Evolutionary conservation across 2,797 vertebrate species (phyloP), one percentile per base, ranked within the genome.

Genomic region (Apogon talboti): DNA sequence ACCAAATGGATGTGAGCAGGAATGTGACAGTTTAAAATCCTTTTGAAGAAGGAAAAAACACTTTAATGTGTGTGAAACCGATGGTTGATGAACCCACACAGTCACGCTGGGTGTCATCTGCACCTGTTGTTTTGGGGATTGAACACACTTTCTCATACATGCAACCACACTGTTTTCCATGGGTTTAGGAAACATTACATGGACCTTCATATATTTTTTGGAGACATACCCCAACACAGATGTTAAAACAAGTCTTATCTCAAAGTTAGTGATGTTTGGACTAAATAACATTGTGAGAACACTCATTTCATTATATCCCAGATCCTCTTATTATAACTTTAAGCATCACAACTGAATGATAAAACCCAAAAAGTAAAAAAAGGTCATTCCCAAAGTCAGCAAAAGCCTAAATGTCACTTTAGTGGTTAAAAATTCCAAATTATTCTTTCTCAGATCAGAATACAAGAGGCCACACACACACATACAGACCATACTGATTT

Each of bases 101-200:
- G 60, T 66, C 60, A 71, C 19, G 33, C 59, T 64, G 48, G 49
- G 47, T 48, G 53, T 67, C 52, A 21, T 21, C 66, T 43, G 67
- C 88, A 88, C 83, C 84, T 87, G 88, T 76, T 87, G 67, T 83
- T 84, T 42, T 78, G 44, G 55, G 1, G 28, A 42, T 69, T 66
- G 53, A 75, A 11, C 8, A 1, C 13, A 41, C 2, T 11, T 1
- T 54, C 14, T 6, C 10, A 13, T 51, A 38, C 24, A 30, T 49
- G 43, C 59, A 55, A 30, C n/a, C 38, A 28, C 41, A 62, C 50
- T 28, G 24, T 28, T 28, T 28, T 28, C 6, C 24, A 2, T 28
- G 24, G 24, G 24, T 42, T 42, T n/a, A 42, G 40, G 11, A n/a
- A n/a, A 42, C 12, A 42, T 42, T n/a, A 14, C 13, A n/a, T n/a